Evolutionary conservation across 2,797 vertebrate species (phyloP).

Genomic region (Tympanoctomys barrerae): DNA sequence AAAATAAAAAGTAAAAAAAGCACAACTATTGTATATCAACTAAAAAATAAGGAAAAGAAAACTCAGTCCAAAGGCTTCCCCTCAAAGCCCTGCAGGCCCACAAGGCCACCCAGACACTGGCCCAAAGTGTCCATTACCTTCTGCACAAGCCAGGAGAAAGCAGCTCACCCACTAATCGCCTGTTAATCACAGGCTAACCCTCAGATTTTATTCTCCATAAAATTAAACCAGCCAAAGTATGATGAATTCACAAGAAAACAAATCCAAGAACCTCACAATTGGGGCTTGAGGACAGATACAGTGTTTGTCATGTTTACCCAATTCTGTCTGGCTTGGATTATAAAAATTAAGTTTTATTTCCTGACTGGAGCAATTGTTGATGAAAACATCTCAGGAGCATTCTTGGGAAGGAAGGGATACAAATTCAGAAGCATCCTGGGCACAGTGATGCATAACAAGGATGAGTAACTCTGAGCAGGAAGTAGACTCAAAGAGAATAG

Average conservation of each 20-base stretch:
- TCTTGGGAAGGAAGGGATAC: conserved; percentile 20
- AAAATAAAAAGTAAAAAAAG: neutral
- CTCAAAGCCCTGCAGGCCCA: neutral
- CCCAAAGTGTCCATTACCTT: neutral
- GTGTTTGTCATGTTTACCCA: neutral
- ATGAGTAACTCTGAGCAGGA: conserved; percentile 35
- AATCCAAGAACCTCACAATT: neutral
- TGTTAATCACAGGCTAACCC: neutral
- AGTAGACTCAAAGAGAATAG: neutral
- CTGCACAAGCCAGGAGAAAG: neutral
- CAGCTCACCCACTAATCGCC: neutral
- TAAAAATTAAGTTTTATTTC: conserved; percentile 51
- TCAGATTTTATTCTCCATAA: neutral
- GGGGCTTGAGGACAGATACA: neutral
- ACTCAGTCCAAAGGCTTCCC: neutral
- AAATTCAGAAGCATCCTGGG: neutral
- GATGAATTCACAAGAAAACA: neutral
- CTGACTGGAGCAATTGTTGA: neutral
- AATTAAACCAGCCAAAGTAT: neutral
- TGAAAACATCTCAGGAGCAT: conserved; percentile 33
- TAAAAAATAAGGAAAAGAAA: neutral
- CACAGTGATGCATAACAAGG: conserved; percentile 39
- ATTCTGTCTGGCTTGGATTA: conserved; percentile 50
- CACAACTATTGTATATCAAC: neutral
- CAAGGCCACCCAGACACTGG: too few relatives aligned